Evolutionary conservation across 2,888 invertebrate genomes (phyloP).

Genomic region (Mimachlamys varia): DNA sequence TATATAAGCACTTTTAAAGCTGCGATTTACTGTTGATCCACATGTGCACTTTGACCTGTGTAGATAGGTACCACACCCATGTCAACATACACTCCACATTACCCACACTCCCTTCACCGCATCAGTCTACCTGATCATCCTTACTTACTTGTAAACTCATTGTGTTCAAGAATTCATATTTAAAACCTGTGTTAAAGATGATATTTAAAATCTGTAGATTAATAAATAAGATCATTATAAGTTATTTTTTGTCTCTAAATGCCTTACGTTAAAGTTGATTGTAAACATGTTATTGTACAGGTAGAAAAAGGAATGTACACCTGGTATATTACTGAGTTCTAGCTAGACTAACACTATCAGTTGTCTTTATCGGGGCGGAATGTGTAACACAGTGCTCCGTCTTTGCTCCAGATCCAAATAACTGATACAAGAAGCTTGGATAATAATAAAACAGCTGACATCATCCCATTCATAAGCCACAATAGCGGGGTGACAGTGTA

Average conservation of each 20-base stretch:
- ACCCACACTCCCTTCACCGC: neutral
- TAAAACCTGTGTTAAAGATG: neutral
- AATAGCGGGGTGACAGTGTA: neutral
- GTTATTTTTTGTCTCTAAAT: no score
- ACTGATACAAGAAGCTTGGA: neutral
- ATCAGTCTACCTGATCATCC: neutral
- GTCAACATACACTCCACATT: neutral
- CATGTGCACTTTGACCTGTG: neutral
- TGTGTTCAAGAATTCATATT: neutral
- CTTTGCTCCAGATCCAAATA: neutral
- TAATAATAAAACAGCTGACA: constrained; percentile 20
- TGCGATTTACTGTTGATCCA: neutral
- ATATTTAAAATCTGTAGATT: no score
- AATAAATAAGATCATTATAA: no score
- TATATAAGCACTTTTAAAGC: neutral
- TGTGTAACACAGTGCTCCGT: neutral
- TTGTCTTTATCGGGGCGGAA: neutral
- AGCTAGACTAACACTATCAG: neutral
- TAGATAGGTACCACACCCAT: neutral
- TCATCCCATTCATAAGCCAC: constrained; percentile 8
- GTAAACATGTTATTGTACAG: neutral
- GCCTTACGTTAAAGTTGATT: no score
- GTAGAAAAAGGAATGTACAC: neutral
- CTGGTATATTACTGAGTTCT: neutral
- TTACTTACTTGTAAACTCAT: neutral